Conservation (phyloP, 2,113 vertebrate species). For the Tetrax tetrax region DNA sequence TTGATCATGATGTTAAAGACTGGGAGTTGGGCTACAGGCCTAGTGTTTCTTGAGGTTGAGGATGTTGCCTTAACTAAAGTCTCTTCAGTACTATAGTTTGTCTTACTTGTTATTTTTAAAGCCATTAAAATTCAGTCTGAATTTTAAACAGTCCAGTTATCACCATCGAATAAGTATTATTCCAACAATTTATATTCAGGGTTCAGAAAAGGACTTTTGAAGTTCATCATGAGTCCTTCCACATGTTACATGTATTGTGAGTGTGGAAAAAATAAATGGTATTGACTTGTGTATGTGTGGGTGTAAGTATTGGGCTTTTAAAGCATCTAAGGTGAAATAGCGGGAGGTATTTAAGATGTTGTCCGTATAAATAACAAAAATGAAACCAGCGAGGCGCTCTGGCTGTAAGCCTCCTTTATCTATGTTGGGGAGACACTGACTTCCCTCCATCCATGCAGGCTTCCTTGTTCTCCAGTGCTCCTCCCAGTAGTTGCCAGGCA, state of each 20-base stretch:
- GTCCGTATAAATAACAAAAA: not conserved
- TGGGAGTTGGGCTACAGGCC: not conserved
- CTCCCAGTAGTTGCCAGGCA: conserved; percentile 80
- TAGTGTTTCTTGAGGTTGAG: not conserved
- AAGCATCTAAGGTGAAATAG: not conserved
- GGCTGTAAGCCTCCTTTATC: conserved; percentile 54
- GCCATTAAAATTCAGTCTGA: not conserved
- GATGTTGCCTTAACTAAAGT: not conserved
- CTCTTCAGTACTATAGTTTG: not conserved
- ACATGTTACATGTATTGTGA: not conserved
- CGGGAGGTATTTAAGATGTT: not conserved
- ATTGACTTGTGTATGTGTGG: not conserved
- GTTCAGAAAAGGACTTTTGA: not conserved
- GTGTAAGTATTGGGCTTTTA: not conserved
- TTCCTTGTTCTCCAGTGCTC: conserved; percentile 70
- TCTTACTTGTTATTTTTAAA: not conserved
- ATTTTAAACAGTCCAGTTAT: not conserved
- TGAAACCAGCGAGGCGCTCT: conserved; percentile 3
- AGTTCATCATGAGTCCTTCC: not conserved
- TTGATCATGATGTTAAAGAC: not conserved
- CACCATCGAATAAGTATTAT: not conserved
- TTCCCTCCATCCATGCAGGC: conserved; percentile 66
- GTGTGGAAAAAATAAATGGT: not conserved
- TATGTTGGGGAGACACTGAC: conserved; percentile 41
- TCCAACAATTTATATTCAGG: not conserved